phyloP scores from a whole-genome alignment of 2,888 invertebrate species.

The Strigamia maritima region DNA sequence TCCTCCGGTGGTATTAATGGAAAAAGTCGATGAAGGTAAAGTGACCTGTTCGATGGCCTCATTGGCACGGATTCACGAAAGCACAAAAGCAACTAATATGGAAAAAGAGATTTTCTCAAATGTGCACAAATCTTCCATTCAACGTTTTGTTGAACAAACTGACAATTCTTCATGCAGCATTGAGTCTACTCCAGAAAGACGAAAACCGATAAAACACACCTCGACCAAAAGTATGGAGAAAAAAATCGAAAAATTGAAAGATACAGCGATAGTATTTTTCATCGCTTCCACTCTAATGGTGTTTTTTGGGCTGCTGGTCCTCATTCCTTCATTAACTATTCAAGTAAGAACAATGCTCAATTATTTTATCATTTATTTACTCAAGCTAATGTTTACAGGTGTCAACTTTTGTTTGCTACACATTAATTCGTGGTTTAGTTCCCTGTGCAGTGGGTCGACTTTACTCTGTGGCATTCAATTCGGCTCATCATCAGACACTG shows the following conservation, averaged over 20 bases:
- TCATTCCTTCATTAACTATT: constrained; percentile 24
- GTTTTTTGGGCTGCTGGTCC: constrained; percentile 34
- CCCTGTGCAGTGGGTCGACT: constrained; percentile 29
- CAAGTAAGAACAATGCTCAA: neutral
- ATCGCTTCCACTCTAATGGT: constrained; percentile 18
- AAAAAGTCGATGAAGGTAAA: neutral
- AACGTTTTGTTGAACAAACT: neutral
- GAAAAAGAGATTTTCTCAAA: neutral
- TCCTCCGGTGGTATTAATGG: neutral
- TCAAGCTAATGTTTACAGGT: too few species aligned
- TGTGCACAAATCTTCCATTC: constrained; percentile 9
- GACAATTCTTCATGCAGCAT: neutral
- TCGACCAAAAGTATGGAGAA: neutral
- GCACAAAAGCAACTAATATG: neutral
- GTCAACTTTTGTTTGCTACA: constrained; percentile 35
- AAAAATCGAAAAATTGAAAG: constrained; percentile 9
- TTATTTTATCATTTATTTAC: neutral
- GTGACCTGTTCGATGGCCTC: neutral
- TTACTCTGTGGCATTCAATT: constrained; percentile 22
- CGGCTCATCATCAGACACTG: constrained; percentile 18
- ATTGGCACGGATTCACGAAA: neutral
- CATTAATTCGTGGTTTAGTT: constrained; percentile 31
- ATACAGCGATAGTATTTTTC: constrained; percentile 26
- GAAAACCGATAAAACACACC: neutral
- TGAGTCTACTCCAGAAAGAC: neutral